Base-by-base conservation (phyloP, 2,113 vertebrate genomes). In the Vulpes ferrilata region DNA sequence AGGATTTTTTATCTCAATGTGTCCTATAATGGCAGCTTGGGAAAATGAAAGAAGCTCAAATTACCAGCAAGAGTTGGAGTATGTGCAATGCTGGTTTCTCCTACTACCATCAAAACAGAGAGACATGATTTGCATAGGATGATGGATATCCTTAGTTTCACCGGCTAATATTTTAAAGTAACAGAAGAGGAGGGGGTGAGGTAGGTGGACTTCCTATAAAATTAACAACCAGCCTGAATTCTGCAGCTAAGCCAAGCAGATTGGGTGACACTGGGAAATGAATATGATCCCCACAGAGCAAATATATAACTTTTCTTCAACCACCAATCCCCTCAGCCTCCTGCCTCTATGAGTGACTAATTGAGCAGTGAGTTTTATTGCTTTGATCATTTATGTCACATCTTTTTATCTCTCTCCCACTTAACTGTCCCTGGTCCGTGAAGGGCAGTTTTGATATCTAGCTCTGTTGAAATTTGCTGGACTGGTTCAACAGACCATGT, bases 311-410 rank as follows among this genome's bases (percentile, higher is more conserved):
- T 43, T 64, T 71, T 74, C 83, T 90, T 97, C 89, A 87, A 80
- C 85, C 96, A 84, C 0, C 71, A 60, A 13, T 55, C 88, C 82
- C 88, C 0, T 93, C 69, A 17, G 62, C 30, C 90, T 64, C 89
- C 27, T 97, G 92, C 96, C 59, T 85, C 55, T 96, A 95, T 57
- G 51, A 93, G 71, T 80, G 82, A 91, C 95, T 98, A 97, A 98
- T 97, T 98, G 98, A 98, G 83, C 93, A 95, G 88, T 64, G 93
- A 94, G 81, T 97, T 93, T 98, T 98, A 97, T 73, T 97, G 97
- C 95, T 98, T 97, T 98, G 97, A 97, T 98, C 90, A 80, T 97
- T 98, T 86, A 96, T 97, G 95, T 80, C 95, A 48, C 91, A 94
- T 96, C 85, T 97, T 98, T 97, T 98, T 95, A 94, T 93, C 90